A percentile compares a stretch with the other conserved stretches of the same genome.
Evolutionary conservation across 2,113 vertebrate genomes (phyloP).

Genomic region (Plestiodon gilberti): DNA sequence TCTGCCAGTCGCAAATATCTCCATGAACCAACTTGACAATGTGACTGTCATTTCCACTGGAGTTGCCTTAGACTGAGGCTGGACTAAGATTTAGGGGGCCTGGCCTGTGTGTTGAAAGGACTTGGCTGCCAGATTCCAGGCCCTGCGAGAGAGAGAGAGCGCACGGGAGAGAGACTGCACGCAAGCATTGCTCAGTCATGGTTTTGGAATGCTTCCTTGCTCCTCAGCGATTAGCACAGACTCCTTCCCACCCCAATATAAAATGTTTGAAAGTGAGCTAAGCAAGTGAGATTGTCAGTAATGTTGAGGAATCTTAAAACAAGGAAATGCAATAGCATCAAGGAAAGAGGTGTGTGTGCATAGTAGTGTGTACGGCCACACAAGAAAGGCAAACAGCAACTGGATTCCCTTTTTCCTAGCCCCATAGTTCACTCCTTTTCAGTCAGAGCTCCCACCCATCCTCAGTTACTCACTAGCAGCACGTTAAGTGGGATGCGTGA

Average conservation of each 20-base stretch:
- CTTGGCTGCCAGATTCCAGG: background rate
- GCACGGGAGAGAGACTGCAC: conserved; percentile 35
- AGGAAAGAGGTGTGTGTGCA: too few relatives aligned
- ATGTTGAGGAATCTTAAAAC: background rate
- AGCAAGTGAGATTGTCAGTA: conserved; percentile 29
- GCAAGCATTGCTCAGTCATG: conserved; percentile 48
- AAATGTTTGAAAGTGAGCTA: conserved; percentile 56
- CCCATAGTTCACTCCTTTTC: background rate
- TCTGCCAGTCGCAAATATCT: conserved; percentile 3
- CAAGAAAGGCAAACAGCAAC: background rate
- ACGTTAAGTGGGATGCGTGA: background rate
- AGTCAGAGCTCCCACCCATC: background rate
- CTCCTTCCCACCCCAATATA: conserved; percentile 41
- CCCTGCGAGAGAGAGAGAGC: conserved; percentile 20
- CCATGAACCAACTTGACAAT: background rate
- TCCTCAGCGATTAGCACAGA: conserved; percentile 57
- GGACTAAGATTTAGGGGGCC: background rate
- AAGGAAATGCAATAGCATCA: background rate
- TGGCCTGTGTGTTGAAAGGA: background rate
- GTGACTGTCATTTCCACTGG: background rate
- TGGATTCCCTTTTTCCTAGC: background rate
- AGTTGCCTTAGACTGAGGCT: background rate
- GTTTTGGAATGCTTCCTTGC: conserved; percentile 66
- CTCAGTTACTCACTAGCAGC: background rate
- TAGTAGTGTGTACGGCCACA: background rate